Conservation (phyloP, 2,888 invertebrate genomes). For the Epistrophe grossulariae region DNA sequence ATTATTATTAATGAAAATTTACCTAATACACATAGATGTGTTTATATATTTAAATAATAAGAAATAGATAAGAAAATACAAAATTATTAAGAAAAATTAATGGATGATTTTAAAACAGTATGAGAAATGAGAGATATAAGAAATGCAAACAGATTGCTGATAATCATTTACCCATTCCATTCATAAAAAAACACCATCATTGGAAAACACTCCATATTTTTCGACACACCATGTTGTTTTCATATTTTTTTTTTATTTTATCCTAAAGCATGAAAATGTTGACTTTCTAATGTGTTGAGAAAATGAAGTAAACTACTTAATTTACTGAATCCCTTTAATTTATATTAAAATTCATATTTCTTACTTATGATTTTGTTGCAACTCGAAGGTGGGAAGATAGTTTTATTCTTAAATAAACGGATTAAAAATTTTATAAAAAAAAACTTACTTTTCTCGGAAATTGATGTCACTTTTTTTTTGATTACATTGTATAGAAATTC, state of each 20-base stretch:
- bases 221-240: neutral
- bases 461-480: no score
- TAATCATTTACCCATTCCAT: constrained; percentile 65
- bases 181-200: constrained; percentile 55
- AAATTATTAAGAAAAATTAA: constrained; percentile 22
- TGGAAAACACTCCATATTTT: constrained; percentile 26
- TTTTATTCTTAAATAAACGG: no score
- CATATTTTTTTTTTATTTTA: neutral
- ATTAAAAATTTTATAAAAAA: no score
- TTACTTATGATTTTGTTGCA: neutral
- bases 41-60: constrained; percentile 49
- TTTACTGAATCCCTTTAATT: no score
- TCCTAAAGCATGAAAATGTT: no score
- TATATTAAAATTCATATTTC: no score
- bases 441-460: no score
- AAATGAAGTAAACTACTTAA: no score
- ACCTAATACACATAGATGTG: constrained; percentile 61
- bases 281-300: no score
- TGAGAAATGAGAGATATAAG: constrained; percentile 33
- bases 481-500: no score
- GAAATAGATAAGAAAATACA: constrained; percentile 31
- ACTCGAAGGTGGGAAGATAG: no score
- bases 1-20: constrained; percentile 69
- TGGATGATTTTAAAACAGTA: constrained; percentile 34
- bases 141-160: constrained; percentile 54